These are phyloP conservation scores for Stenichneumon culpator DNA, from an alignment of 2,888 invertebrate species.

Conservation along the genomic window DNA sequence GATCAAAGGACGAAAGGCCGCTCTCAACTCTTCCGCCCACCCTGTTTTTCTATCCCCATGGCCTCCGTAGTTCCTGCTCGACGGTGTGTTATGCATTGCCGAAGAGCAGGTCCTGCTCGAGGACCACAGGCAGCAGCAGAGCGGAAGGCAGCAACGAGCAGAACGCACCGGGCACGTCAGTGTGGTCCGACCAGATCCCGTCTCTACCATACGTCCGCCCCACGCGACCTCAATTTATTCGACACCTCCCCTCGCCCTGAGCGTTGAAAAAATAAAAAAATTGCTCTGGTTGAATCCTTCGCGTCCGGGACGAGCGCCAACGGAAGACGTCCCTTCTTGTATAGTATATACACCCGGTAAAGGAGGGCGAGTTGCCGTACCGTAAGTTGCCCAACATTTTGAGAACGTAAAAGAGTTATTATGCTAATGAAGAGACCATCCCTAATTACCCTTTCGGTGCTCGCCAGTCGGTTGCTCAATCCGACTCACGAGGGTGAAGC, in stretches of 20 bases:
- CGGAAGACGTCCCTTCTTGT: conserved; percentile 35
- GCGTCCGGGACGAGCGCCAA: conserved; percentile 27
- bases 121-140: conserved; percentile 37
- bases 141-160: conserved; percentile 43
- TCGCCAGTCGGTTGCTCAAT: conserved; percentile 30
- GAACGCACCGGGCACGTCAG: conserved; percentile 68
- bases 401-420: conserved; percentile 82
- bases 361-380: conserved; percentile 37
- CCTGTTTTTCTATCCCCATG: conserved; percentile 52
- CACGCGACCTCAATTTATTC: conserved; percentile 84
- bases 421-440: conserved; percentile 80
- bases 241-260: conserved; percentile 84
- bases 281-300: conserved; percentile 73
- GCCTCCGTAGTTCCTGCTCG: conserved; percentile 70
- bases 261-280: conserved; percentile 72
- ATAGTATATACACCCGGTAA: not conserved
- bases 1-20: conserved; percentile 71
- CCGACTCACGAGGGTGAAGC: conserved; percentile 54
- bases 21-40: conserved; percentile 73
- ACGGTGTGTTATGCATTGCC: conserved; percentile 33
- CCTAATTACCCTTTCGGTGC: conserved; percentile 77
- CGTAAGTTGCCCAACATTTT: conserved; percentile 55
- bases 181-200: conserved; percentile 75
- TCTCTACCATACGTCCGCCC: conserved; percentile 82
- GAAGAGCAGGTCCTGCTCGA: conserved; percentile 29